A percentile compares a stretch with the other conserved stretches of the same genome.
These are phyloP conservation scores for Melanotaenia boesemani DNA, from an alignment of 2,797 vertebrate species.

Conservation along the genomic window DNA sequence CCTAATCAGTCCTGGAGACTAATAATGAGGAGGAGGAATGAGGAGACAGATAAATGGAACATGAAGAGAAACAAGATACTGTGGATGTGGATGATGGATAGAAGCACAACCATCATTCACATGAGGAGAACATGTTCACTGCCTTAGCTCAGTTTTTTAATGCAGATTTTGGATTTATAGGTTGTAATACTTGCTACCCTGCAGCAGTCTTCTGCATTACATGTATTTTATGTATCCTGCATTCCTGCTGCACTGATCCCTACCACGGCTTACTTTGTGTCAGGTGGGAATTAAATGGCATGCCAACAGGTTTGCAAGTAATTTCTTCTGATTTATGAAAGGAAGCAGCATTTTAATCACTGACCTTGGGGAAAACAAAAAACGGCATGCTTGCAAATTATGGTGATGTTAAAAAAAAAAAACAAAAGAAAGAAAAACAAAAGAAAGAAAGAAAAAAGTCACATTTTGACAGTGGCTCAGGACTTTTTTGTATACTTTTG, in stretches of 20 bases:
- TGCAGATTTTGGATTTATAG: background rate
- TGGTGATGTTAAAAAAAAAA: background rate
- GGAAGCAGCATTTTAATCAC: slow-evolving; percentile 12
- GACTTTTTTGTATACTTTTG: background rate
- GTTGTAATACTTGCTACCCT: background rate
- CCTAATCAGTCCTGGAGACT: background rate
- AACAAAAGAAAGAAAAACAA: background rate
- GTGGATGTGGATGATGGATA: background rate
- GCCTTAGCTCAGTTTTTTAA: background rate
- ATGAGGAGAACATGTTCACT: slow-evolving; percentile 10
- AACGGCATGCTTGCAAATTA: background rate
- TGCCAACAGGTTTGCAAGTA: slow-evolving; percentile 3
- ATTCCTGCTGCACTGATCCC: slow-evolving; percentile 3
- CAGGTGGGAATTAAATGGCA: slow-evolving; percentile 16
- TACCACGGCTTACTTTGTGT: background rate
- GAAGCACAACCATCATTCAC: slow-evolving; percentile 5
- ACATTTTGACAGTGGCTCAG: background rate
- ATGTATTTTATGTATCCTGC: slow-evolving; percentile 2
- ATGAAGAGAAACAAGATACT: background rate
- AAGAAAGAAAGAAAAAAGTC: background rate
- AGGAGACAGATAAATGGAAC: background rate
- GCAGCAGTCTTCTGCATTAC: background rate
- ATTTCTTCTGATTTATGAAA: slow-evolving; percentile 33
- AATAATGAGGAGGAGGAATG: background rate
- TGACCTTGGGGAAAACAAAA: background rate